Base-by-base conservation (phyloP, 2,797 vertebrate species). In the Stomatorhinus walkeri region DNA sequence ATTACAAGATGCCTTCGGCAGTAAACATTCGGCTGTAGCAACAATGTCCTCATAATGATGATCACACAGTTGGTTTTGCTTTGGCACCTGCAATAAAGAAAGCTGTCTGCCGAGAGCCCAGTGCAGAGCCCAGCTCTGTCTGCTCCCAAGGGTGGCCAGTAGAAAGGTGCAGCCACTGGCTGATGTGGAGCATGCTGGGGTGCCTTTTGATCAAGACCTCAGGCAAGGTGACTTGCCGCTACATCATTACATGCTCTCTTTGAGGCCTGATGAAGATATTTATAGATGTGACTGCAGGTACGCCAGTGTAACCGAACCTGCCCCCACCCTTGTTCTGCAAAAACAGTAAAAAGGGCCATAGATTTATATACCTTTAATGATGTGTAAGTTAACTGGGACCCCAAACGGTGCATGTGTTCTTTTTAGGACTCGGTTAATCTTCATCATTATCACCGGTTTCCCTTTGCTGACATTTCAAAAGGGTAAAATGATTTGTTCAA, bases 201-300 rank as follows among this genome's bases (percentile, higher is more conserved):
- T 87, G 88, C 68, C 49, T 83, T 90, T 90, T 85, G 91, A 91
- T 90, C 90, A 91, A 91, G 89, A 87, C 90, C 91, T 24, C 87
- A 90, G 90, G 90, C 91, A 93, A 92, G 92, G 92, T 91, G 92
- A 93, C 91, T 90, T 79, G 40, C 90, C 85, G 89, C 89, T 90
- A 87, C 85, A 90, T 91, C 90, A 91, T 91, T 91, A 89, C 90
- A 91, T 10, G 90, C 88, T 89, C 90, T 61, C 56, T 89, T 92
- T 87, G 89, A 88, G 87, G 64, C 81, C 85, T 90, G 90, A 92
- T 87, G 89, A 61, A 89, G 87, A 90, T 91, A 91, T 92, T 93
- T 92, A 91, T 91, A 92, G 91, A 90, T 90, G 91, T 85, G 87
- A 88, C 89, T 90, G 89, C 89, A 91, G 88, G 89, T 93, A 87